Percentiles rank a stretch among this genome's conserved stretches.
Evolutionary conservation across 2,888 invertebrate species (phyloP).

Genomic region (Stenchaetothrips biformis): DNA sequence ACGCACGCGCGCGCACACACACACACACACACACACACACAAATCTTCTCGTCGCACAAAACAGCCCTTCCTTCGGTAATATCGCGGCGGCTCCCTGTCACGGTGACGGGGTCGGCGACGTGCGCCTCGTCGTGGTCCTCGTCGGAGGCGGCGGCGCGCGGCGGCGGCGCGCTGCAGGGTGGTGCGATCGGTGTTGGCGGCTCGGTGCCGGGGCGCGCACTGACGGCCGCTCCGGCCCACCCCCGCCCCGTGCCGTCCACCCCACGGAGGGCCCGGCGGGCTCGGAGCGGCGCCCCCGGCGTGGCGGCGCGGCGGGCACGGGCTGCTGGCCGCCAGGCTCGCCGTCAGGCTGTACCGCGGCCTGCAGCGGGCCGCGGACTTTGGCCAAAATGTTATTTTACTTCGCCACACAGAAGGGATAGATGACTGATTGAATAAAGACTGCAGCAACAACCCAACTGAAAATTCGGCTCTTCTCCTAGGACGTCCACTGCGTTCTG

Average conservation of each 20-base stretch:
- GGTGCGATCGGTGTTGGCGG: not conserved
- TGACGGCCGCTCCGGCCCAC: not conserved
- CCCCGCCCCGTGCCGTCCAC: not conserved
- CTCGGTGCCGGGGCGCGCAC: not conserved
- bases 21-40: too few species aligned
- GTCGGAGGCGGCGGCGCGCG: not conserved
- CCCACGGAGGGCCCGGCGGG: not conserved
- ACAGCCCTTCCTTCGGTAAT: not conserved
- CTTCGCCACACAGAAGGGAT: too few species aligned
- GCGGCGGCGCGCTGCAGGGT: not conserved
- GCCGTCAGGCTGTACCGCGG: not conserved
- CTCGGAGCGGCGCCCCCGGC: not conserved
- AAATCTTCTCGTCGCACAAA: too few species aligned
- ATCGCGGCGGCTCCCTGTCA: not conserved
- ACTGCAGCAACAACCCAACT: too few species aligned
- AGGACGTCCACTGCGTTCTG: too few species aligned
- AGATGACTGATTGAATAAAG: too few species aligned
- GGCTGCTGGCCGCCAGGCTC: too few species aligned
- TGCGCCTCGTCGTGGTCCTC: not conserved
- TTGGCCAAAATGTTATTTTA: too few species aligned
- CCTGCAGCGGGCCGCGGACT: not conserved
- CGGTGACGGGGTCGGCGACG: not conserved
- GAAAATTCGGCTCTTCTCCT: too few species aligned
- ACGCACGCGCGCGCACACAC: too few species aligned
- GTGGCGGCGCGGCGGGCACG: not conserved